Base-by-base conservation (phyloP, 2,888 invertebrate species). In the Hirtodrosophila histrioides region DNA sequence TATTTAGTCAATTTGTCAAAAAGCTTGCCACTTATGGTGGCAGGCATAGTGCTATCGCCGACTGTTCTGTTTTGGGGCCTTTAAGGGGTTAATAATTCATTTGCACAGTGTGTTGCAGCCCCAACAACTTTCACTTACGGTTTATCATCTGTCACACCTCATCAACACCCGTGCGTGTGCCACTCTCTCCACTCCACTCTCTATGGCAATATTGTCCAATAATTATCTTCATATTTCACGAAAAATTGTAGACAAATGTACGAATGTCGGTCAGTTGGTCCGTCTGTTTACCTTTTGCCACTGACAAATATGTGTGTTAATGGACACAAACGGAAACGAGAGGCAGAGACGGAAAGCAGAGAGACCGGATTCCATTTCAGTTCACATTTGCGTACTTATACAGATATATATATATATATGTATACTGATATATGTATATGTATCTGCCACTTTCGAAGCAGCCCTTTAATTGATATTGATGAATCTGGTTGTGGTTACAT, bases 1-100 rank as follows among this genome's bases (percentile, higher is more conserved):
- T 79, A 78, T 82, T 84, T 76, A 78, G 83, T 73, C 83, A 85
- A 87, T 85, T 87, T 85, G 79, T 84, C 87, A 82, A 65, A 84
- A 70, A 61, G 62, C 66, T 6, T 5, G 49, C 29, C 55, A 57
- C 57, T 49, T 60, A 27, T 3, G 17, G 17, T 27, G 27, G 27
- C 27, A 27, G 5, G 27, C 6, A 29, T 45, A 29, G 36, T 12
- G 11, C 24, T 24, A 35, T 54, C 43, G 39, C 27, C 24, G 44
- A 7, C 27, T 37, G 45, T 11, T 17, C 27, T 41, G 45, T 11
- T 11, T 17, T 41, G 23, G 33, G 35, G 17, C 17, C 45, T 56
- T 39, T 41, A 75, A 69, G 66, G 84, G 74, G 74, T 81, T 86
- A 84, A 80, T 80, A 71, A 80, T 77, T 84, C 64, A 84, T 67